These are phyloP conservation scores for Tapera naevia DNA, from an alignment of 2,797 vertebrate species.

Conservation along the genomic window DNA sequence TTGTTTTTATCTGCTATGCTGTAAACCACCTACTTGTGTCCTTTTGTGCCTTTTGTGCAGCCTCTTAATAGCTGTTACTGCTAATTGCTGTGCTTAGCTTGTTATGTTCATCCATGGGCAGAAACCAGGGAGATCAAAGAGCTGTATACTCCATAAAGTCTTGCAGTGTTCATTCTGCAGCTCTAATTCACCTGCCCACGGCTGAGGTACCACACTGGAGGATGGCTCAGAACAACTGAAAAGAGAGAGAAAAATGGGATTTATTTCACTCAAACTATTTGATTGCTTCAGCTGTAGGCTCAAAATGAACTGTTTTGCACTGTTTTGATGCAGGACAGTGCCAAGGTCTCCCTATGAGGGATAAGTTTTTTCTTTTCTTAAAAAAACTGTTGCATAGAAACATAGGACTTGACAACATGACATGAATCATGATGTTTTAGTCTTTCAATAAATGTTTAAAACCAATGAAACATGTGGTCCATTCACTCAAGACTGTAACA, in stretches of 20 bases:
- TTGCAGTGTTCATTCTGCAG: background rate
- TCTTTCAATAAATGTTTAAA: background rate
- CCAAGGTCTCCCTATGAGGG: background rate
- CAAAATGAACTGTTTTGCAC: background rate
- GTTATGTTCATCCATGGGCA: background rate
- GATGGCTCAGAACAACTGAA: background rate
- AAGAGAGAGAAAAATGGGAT: background rate
- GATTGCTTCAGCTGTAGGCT: background rate
- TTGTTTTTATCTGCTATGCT: conserved; percentile 32
- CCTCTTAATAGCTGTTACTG: conserved; percentile 20
- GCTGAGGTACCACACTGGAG: background rate
- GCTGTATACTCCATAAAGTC: conserved; percentile 33
- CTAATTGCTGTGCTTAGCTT: conserved; percentile 50
- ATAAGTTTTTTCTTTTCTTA: background rate
- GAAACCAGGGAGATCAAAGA: conserved; percentile 41
- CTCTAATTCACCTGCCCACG: background rate
- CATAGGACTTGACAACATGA: background rate
- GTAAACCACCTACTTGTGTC: conserved; percentile 45
- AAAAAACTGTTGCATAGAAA: background rate
- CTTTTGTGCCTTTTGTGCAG: conserved; percentile 49
- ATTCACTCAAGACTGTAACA: background rate
- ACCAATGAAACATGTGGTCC: background rate
- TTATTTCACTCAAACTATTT: background rate
- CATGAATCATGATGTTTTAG: background rate
- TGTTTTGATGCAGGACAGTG: background rate